These are phyloP conservation scores for Cinclus mexicanus DNA, from an alignment of 2,113 vertebrate species.

Conservation along the genomic window DNA sequence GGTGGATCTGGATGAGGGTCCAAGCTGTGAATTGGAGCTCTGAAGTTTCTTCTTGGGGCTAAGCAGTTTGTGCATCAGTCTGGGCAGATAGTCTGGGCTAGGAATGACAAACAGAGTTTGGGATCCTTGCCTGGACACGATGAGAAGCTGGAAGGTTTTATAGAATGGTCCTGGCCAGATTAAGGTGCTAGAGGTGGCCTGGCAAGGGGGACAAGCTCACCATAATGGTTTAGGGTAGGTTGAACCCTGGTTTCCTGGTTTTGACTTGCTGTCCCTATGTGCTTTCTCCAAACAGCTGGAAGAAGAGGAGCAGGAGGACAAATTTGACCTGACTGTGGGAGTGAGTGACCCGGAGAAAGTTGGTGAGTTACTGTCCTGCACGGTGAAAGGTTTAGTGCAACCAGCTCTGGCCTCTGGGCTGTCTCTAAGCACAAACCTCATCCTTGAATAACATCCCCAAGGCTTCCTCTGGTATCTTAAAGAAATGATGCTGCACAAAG, in stretches of 20 bases:
- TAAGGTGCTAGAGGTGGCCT: not conserved
- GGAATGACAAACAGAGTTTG: not conserved
- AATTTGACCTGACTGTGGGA: conserved; percentile 87
- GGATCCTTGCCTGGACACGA: not conserved
- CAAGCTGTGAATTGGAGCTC: not conserved
- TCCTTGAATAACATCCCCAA: not conserved
- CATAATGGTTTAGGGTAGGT: accelerated
- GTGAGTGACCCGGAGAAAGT: conserved; percentile 97
- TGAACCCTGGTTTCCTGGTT: not conserved
- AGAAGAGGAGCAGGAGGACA: conserved; percentile 89
- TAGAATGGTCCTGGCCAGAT: not conserved
- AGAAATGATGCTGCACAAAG: not conserved
- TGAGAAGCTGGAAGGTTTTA: not conserved
- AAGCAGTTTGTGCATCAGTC: not conserved
- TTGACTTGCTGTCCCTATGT: not conserved
- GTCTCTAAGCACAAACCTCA: not conserved
- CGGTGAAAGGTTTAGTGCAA: not conserved
- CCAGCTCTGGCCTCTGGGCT: not conserved
- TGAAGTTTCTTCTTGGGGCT: not conserved
- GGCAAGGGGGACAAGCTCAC: not conserved
- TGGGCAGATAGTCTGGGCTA: not conserved
- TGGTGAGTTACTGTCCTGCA: conserved; percentile 73
- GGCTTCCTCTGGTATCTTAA: not conserved
- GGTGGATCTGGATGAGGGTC: not conserved
- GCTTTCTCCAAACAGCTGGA: conserved; percentile 75